Conservation (phyloP, 2,888 invertebrate species). For the Plebejus melissa region DNA sequence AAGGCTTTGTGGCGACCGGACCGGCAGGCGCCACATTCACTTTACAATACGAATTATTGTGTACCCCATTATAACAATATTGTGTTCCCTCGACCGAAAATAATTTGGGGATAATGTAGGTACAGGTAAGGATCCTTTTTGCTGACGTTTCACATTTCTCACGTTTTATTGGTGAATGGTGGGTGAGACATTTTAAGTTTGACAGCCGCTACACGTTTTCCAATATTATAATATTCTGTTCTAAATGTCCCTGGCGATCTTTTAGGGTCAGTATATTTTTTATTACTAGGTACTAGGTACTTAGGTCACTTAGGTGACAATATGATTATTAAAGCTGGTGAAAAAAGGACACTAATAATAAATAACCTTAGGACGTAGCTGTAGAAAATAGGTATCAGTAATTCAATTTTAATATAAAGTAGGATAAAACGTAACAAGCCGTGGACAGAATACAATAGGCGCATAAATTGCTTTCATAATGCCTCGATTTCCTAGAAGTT, state of each 20-base stretch:
- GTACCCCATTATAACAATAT: constrained; percentile 11
- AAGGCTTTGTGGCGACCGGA: neutral
- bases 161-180: neutral
- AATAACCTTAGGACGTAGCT: neutral
- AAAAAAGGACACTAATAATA: too few species aligned
- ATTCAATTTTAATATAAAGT: constrained; percentile 17
- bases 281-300: too few species aligned
- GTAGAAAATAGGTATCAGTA: neutral
- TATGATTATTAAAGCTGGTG: too few species aligned
- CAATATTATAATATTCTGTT: too few species aligned
- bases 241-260: too few species aligned
- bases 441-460: constrained; percentile 40
- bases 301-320: too few species aligned
- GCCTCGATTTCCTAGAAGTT: constrained; percentile 53
- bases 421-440: neutral
- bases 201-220: neutral
- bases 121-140: constrained; percentile 17
- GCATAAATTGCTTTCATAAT: constrained; percentile 45
- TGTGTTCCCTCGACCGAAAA: constrained; percentile 22
- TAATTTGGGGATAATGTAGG: constrained; percentile 18
- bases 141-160: constrained; percentile 6
- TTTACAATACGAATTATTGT: constrained; percentile 19
- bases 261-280: too few species aligned
- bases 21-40: constrained; percentile 23
- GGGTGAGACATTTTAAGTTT: neutral